Base-by-base conservation (phyloP, 2,113 vertebrate species). In the Clarias gariepinus region DNA sequence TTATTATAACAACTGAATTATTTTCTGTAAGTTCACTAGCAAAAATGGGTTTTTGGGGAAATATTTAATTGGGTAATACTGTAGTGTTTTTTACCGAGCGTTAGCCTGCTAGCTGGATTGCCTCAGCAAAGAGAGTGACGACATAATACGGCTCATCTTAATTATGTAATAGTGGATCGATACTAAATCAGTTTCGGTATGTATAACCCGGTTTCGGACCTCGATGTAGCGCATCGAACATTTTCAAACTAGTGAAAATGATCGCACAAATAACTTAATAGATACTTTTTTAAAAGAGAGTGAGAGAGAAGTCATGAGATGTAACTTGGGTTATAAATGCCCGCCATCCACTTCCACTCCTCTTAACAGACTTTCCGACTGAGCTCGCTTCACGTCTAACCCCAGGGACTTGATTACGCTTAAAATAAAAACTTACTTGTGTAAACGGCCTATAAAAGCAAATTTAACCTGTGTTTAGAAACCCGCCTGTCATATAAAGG, bases 41-140 rank as follows among this genome's bases (percentile, higher is more conserved):
- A 25, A 0, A 16, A 25, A 33, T 61, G 19, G 3, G 36, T 81
- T 36, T 58, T 23, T 9, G 5, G 16, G 15, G 13, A 61, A 61
- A 2, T 4, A 30, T 12, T 58, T 33, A 30, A 21, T 61, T 61
- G 15, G 53, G 4, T 82, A 33, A 74, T 63, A 82, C 15, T 55
- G 7, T 25, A 19, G 23, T 83, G 28, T 83, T 63, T 86, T 15
- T 41, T 57, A 10, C 19, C 61, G 52, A 41, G 76, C 16, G 55
- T 23, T 85, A 69, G 61, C 52, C 28, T 55, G 28, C 15, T 68
- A 78, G 63, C 71, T 57, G 12, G 60, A n/a, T 82, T 57, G 21
- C 57, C 60, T 77, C 60, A 66, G 80, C 21, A 33, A 87, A 82
- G 69, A 83, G 86, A 86, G 69, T 87, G 86, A 86, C 85, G 78